phyloP scores from a whole-genome alignment of 1,140 invertebrate species.

The Spodoptera litura region DNA sequence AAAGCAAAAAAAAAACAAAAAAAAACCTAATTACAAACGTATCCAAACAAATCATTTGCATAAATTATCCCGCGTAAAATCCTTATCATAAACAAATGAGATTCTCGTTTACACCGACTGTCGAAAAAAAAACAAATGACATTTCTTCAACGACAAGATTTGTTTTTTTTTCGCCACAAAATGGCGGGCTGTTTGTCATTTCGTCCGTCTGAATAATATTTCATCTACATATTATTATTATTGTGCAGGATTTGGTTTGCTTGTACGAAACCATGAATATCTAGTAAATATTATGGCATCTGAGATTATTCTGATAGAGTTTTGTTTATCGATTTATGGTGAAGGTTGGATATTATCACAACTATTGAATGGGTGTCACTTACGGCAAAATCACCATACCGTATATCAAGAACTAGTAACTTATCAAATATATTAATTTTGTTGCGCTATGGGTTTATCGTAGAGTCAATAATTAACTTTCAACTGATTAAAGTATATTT shows the following conservation, averaged over 20 bases:
- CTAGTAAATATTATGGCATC: conserved; percentile 3
- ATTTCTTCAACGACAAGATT: conserved; percentile 66
- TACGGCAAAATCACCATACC: not conserved
- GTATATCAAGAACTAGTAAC: not conserved
- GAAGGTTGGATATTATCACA: not conserved
- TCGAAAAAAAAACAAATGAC: conserved; percentile 54
- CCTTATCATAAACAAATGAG: conserved; percentile 64
- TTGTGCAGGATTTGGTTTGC: not conserved
- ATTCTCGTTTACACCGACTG: conserved; percentile 57
- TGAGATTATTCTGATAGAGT: conserved; percentile 3
- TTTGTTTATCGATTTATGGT: not conserved
- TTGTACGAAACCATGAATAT: conserved; percentile 38
- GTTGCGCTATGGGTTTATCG: too few relatives aligned
- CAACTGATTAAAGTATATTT: too few relatives aligned
- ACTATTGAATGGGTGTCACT: not conserved
- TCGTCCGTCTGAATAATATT: conserved; percentile 54
- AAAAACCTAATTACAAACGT: conserved; percentile 41
- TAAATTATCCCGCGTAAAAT: conserved; percentile 58
- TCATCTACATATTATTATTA: conserved; percentile 51
- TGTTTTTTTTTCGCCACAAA: conserved; percentile 68
- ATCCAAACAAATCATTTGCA: conserved; percentile 45
- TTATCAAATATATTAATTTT: not conserved
- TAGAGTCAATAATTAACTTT: too few relatives aligned
- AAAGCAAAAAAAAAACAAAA: conserved; percentile 15
- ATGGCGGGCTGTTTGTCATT: conserved; percentile 66